Conservation (phyloP, 2,888 invertebrate species). For the Protonemura montana region DNA sequence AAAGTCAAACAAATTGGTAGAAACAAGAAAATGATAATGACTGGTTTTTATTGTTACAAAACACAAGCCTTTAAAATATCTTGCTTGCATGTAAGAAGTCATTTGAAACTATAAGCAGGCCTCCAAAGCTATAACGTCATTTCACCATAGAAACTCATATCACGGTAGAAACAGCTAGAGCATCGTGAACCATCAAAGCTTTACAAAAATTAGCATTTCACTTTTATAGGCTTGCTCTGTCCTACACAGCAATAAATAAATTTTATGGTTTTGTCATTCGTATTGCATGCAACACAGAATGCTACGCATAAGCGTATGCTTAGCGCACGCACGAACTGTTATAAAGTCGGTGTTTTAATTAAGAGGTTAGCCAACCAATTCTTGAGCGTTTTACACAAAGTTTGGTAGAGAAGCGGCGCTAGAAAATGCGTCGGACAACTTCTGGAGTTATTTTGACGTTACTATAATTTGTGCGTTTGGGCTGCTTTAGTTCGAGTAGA, state of each 20-base stretch:
- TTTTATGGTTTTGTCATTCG: slow-evolving; percentile 12
- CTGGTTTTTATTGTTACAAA: background rate
- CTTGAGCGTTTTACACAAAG: background rate
- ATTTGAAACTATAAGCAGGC: background rate
- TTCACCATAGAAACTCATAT: background rate
- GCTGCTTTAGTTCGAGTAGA: background rate
- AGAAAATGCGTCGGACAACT: background rate
- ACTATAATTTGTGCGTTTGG: no score
- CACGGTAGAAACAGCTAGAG: background rate
- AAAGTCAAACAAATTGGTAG: background rate
- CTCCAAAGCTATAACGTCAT: background rate
- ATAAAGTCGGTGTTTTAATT: slow-evolving; percentile 4
- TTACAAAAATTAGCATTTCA: slow-evolving; percentile 7
- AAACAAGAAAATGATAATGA: background rate
- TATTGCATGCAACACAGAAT: background rate
- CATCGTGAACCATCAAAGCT: background rate
- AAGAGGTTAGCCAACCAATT: background rate
- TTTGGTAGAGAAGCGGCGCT: background rate
- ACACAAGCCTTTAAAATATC: background rate
- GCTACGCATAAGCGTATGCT: background rate
- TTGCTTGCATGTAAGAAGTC: background rate
- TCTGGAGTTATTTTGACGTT: background rate
- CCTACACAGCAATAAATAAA: background rate
- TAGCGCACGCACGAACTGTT: background rate
- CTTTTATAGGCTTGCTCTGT: background rate